Evolutionary conservation across 2,888 invertebrate genomes (phyloP), one percentile per base, ranked within the genome.

Genomic region (Balanococcus diminutus): DNA sequence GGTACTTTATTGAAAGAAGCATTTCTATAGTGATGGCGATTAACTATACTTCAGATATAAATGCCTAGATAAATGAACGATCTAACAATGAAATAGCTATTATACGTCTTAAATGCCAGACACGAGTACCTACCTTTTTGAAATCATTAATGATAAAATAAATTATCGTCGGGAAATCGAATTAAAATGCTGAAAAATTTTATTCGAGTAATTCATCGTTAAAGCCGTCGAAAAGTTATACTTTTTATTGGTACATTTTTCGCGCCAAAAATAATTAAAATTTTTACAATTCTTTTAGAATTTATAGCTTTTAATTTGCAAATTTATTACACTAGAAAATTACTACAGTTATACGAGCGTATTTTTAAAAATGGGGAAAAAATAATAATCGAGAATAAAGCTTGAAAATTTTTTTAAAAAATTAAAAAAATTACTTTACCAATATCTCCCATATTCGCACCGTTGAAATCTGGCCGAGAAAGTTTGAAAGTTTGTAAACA

Each of bases 381-480:
- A 31, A 67, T n/a, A 79, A 19, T 22, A 61, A 25, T 4, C 8
- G 22, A 61, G 8, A 6, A 61, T n/a, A 79, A 79, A 36, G 19
- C 19, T 0, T 36, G 5, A 8, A 79, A 79, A 25, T 6, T 22
- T 61, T 16, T 3, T n/a, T n/a, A 61, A 79, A 75, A 79, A 79
- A 36, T 36, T 36, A 36, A 1, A 79, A 79, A 82, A 56, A 11
- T 56, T 28, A 81, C 46, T 28, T 82, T 82, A 82, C 82, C 82
- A n/a, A 82, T 82, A 82, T 82, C 82, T 82, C 82, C 51, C 82
- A 82, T 82, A 11, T 82, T 56, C 9, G 22, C 25, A 31, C 6
- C 75, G 56, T 8, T 56, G 56, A 56, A 56, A 56, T 22, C 56
- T 56, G 56, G 8, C 56, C 2, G 4, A 3, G 2, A 56, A 56